Evolutionary conservation across 2,797 vertebrate genomes (phyloP).

Genomic region (Myripristis murdjan): DNA sequence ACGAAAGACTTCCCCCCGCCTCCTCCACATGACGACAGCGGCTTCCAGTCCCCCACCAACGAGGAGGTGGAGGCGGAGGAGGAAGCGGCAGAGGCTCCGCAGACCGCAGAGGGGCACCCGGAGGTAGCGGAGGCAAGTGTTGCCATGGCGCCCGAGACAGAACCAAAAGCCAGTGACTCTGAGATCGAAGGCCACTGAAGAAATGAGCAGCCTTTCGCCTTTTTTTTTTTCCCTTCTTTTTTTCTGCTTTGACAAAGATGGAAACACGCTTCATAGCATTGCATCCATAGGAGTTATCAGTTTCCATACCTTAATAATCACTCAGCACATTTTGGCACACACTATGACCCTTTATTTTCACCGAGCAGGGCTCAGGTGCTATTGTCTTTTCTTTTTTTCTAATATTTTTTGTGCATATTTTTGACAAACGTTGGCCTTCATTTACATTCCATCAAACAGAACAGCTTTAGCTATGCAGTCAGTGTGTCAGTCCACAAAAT

Average conservation of each 20-base stretch:
- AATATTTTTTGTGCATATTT: not conserved
- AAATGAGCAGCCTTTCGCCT: not conserved
- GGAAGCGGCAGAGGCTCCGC: not conserved
- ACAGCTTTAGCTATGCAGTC: not conserved
- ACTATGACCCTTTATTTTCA: not conserved
- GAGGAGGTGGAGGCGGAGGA: constrained; percentile 39
- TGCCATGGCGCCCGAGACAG: constrained; percentile 11
- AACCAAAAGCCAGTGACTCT: constrained; percentile 67
- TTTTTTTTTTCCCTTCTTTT: too few relatives aligned
- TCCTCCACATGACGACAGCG: constrained; percentile 50
- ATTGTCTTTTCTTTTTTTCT: constrained; percentile 8
- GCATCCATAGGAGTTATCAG: constrained; percentile 11
- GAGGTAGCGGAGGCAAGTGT: not conserved
- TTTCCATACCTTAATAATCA: constrained; percentile 5
- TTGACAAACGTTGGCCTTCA: not conserved
- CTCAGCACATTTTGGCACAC: not conserved
- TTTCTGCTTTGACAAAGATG: constrained; percentile 23
- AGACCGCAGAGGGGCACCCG: not conserved
- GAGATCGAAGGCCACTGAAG: constrained; percentile 72
- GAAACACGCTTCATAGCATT: constrained; percentile 15
- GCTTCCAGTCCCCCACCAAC: constrained; percentile 60
- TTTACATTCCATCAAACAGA: constrained; percentile 2
- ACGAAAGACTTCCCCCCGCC: constrained; percentile 14
- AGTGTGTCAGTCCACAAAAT: not conserved
- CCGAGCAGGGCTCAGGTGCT: constrained; percentile 42